Percentiles rank a stretch among this genome's conserved stretches.
These are phyloP conservation scores for Sisor rabdophorus DNA, from an alignment of 2,113 vertebrate genomes.

Conservation along the genomic window DNA sequence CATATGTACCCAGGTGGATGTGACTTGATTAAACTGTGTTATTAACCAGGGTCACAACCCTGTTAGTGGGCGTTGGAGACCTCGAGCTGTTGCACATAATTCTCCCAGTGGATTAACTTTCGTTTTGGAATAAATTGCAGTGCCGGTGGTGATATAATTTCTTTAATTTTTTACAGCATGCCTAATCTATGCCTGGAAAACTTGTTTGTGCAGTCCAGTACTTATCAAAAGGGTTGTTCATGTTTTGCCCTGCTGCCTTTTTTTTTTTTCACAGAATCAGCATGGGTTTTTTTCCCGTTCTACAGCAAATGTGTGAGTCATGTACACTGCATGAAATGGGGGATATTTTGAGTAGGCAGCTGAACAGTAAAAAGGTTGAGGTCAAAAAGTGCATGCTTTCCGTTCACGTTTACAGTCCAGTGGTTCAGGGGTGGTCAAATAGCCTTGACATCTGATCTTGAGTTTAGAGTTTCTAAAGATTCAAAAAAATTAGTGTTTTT, in stretches of 20 bases:
- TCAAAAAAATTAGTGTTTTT: not conserved
- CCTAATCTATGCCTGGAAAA: constrained; percentile 12
- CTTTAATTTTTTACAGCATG: not conserved
- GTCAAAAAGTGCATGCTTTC: constrained; percentile 25
- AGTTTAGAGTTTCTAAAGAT: not conserved
- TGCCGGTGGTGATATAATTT: constrained; percentile 10
- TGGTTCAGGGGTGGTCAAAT: constrained; percentile 10
- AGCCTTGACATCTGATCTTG: not conserved
- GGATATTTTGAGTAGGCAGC: constrained; percentile 38
- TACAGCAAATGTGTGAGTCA: constrained; percentile 36
- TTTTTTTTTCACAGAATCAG: constrained; percentile 30
- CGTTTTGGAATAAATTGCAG: constrained; percentile 12
- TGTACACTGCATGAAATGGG: constrained; percentile 35
- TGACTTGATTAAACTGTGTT: constrained; percentile 11
- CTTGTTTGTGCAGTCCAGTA: not conserved
- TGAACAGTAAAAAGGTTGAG: constrained; percentile 21
- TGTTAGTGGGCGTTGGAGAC: constrained; percentile 13
- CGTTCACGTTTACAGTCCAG: constrained; percentile 29
- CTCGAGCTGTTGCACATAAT: not conserved
- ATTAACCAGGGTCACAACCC: constrained; percentile 35
- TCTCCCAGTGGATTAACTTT: constrained; percentile 14
- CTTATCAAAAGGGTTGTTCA: not conserved
- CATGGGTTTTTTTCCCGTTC: constrained; percentile 25
- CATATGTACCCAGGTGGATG: constrained; percentile 17
- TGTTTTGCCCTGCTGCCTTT: constrained; percentile 28